These are phyloP conservation scores for Epinephelus coioides DNA, from an alignment of 2,797 vertebrate genomes.

Conservation along the genomic window DNA sequence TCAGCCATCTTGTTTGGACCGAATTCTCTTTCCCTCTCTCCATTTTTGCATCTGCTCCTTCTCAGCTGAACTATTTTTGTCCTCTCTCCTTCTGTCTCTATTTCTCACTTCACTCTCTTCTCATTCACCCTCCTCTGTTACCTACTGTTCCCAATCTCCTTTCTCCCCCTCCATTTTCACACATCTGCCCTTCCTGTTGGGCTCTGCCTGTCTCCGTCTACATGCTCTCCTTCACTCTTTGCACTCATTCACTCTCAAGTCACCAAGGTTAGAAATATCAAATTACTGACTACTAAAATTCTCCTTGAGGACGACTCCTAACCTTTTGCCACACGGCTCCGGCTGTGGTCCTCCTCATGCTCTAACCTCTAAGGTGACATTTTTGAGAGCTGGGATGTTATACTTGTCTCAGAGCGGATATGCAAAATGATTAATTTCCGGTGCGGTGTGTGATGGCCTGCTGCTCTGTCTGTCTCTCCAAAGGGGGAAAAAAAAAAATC, in stretches of 20 bases:
- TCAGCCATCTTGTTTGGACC: neutral
- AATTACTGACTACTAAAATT: constrained; percentile 44
- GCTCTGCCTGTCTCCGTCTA: constrained; percentile 18
- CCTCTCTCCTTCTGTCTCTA: constrained; percentile 45
- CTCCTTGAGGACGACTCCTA: constrained; percentile 49
- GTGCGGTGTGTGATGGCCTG: constrained; percentile 45
- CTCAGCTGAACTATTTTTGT: constrained; percentile 54
- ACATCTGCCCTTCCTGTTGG: constrained; percentile 59
- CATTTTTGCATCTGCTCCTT: constrained; percentile 45
- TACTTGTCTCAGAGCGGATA: constrained; percentile 45
- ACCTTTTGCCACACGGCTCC: constrained; percentile 32
- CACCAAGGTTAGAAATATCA: constrained; percentile 47
- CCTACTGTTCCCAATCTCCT: constrained; percentile 31
- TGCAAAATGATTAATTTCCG: constrained; percentile 69
- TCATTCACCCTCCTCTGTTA: constrained; percentile 43
- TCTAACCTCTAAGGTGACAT: constrained; percentile 44
- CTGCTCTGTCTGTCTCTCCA: constrained; percentile 39
- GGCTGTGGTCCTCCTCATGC: constrained; percentile 21
- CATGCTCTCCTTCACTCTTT: constrained; percentile 28
- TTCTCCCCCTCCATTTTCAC: constrained; percentile 52
- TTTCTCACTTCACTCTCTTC: constrained; percentile 56
- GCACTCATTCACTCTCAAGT: constrained; percentile 7
- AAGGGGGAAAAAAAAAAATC: constrained; percentile 16
- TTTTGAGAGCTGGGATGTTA: constrained; percentile 41
- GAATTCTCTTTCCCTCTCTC: constrained; percentile 12